Evolutionary conservation across 2,888 invertebrate genomes (phyloP).

Genomic region (Macaria liturata): DNA sequence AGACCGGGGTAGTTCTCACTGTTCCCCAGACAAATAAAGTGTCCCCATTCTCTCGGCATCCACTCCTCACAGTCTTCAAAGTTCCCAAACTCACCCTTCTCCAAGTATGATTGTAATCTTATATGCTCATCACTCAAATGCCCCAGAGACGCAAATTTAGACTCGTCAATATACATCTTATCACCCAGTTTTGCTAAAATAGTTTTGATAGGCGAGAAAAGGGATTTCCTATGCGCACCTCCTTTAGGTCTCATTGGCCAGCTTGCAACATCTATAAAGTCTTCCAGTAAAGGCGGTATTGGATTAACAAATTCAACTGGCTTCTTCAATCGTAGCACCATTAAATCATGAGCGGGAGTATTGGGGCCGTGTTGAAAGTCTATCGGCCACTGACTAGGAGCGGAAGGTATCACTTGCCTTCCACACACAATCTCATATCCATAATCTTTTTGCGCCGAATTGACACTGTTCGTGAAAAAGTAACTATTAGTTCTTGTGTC

Average conservation of each 20-base stretch:
- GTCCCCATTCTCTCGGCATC: not conserved
- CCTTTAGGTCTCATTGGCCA: no score
- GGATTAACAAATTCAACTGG: not conserved
- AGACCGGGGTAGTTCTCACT: not conserved
- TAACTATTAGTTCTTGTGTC: not conserved
- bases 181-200: not conserved
- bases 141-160: not conserved
- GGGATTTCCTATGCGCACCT: no score
- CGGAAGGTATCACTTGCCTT: not conserved
- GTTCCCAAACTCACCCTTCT: not conserved
- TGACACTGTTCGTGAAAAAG: no score
- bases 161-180: not conserved
- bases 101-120: not conserved
- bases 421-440: not conserved
- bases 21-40: not conserved
- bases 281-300: not conserved
- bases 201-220: not conserved
- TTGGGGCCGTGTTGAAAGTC: not conserved
- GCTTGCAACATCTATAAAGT: not conserved
- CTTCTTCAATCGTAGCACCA: not conserved
- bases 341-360: not conserved
- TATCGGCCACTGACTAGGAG: not conserved
- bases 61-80: not conserved
- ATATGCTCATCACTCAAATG: conserved; percentile 1
- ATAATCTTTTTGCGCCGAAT: no score